A percentile compares a stretch with the other conserved stretches of the same genome.
Evolutionary conservation across 2,113 vertebrate species (phyloP).

Genomic region (Oophaga pumilio): DNA sequence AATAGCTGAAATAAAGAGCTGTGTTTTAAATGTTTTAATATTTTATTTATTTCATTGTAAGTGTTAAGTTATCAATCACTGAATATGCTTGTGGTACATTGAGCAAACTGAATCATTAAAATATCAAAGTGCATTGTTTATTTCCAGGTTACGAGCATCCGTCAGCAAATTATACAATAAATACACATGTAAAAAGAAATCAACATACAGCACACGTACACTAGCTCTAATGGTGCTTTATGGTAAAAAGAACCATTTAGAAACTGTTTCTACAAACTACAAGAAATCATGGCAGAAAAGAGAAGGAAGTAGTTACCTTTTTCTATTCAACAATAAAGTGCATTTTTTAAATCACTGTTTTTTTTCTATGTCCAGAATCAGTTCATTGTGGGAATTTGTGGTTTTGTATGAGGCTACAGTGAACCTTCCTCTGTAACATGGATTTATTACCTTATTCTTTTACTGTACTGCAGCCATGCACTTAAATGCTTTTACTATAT

Average conservation of each 20-base stretch:
- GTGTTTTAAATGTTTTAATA: not conserved
- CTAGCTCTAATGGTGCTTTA: slow-evolving; percentile 46
- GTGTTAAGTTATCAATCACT: slow-evolving; percentile 29
- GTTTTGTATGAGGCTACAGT: not conserved
- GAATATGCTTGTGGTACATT: slow-evolving; percentile 22
- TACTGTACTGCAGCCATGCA: not conserved
- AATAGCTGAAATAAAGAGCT: slow-evolving; percentile 1
- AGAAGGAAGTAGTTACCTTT: not conserved
- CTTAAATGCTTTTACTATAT: not conserved
- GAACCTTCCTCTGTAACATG: not conserved
- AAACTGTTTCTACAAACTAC: slow-evolving; percentile 55
- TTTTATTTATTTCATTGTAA: slow-evolving; percentile 30
- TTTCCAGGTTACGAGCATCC: slow-evolving; percentile 28
- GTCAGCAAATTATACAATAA: slow-evolving; percentile 45
- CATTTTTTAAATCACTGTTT: slow-evolving; percentile 17
- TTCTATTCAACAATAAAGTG: slow-evolving; percentile 12
- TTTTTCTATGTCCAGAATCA: not conserved
- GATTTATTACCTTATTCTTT: not conserved
- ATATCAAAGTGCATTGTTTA: slow-evolving; percentile 53
- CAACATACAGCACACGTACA: slow-evolving; percentile 38
- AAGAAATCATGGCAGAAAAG: slow-evolving; percentile 3
- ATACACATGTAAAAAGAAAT: slow-evolving; percentile 42
- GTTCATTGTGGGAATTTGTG: not conserved
- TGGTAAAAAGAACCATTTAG: slow-evolving; percentile 63
- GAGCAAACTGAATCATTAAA: slow-evolving; percentile 32